A percentile compares a stretch with the other conserved stretches of the same genome.
These are phyloP conservation scores for Irena cyanogastra DNA, from an alignment of 2,113 vertebrate species.

Conservation along the genomic window DNA sequence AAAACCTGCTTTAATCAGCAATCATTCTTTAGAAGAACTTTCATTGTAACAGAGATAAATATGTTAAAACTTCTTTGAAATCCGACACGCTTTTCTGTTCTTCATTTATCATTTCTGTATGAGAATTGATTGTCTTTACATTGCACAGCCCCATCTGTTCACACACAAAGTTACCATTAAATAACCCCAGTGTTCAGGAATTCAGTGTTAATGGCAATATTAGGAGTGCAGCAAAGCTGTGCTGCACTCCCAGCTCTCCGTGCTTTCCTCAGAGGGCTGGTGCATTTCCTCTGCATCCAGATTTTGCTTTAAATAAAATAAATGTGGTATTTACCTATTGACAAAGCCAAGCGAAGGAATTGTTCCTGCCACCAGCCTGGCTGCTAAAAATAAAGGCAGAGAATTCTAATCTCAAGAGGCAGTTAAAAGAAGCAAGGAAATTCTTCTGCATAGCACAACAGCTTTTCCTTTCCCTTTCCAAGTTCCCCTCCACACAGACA, in stretches of 20 bases:
- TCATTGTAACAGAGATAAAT: neutral
- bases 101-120: neutral
- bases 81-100: neutral
- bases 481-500: neutral
- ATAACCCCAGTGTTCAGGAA: neutral
- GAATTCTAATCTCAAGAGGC: slow-evolving; percentile 8
- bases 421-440: neutral
- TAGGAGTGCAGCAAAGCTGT: neutral
- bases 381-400: slow-evolving; percentile 24
- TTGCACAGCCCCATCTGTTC: neutral
- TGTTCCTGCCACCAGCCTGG: neutral
- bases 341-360: neutral
- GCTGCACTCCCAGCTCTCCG: neutral
- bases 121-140: neutral
- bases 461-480: neutral
- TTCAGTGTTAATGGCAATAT: neutral
- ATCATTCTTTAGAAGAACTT: neutral
- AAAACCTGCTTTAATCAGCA: neutral
- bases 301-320: neutral
- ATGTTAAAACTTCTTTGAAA: neutral
- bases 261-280: neutral
- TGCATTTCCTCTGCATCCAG: neutral
- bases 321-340: slow-evolving; percentile 7
- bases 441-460: neutral
- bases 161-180: neutral